These are phyloP conservation scores for Stenolophus ochropezus DNA, from an alignment of 2,888 invertebrate genomes.

Conservation along the genomic window DNA sequence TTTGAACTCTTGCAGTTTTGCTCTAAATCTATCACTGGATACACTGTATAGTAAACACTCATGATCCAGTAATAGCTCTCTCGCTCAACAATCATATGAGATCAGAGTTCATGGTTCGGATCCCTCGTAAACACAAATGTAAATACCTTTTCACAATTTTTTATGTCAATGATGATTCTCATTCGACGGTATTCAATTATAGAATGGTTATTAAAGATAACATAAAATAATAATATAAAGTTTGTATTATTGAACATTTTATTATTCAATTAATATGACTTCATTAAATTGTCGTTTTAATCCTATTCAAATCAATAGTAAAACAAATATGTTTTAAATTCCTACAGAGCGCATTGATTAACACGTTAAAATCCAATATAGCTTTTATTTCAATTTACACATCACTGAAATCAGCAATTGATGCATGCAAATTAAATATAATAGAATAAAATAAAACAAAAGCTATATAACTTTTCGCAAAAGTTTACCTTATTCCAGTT, in stretches of 20 bases:
- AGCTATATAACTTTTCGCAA: background rate
- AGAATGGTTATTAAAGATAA: no score
- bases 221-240: background rate
- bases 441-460: slow-evolving; percentile 14
- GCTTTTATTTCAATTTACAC: slow-evolving; percentile 17
- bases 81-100: no score
- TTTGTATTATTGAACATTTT: background rate
- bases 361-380: slow-evolving; percentile 29
- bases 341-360: background rate
- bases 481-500: no score
- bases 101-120: no score
- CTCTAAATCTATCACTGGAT: no score
- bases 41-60: no score
- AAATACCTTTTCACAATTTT: no score
- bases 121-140: no score
- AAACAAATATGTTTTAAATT: background rate
- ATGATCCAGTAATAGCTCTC: no score
- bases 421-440: background rate
- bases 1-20: no score
- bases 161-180: no score
- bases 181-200: no score
- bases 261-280: background rate
- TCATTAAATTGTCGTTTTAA: background rate
- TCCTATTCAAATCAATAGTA: background rate
- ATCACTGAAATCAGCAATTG: slow-evolving; percentile 30